A percentile compares a stretch with the other conserved stretches of the same genome.
Conservation (phyloP, 1,140 invertebrate genomes). For the Choristoneura fumiferana region DNA sequence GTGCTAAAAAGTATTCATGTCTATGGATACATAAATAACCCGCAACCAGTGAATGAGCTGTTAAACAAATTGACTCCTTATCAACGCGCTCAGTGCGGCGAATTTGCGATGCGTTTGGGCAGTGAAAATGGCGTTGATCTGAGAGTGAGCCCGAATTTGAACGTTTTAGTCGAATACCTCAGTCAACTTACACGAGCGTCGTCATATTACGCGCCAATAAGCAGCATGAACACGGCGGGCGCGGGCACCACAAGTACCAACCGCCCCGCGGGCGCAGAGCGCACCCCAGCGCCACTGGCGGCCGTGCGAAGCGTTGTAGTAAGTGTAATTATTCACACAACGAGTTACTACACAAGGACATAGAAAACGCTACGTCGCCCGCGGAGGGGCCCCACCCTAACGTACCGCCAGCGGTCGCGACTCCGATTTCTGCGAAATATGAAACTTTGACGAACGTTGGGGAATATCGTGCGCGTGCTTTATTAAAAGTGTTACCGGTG, state of each 20-base stretch:
- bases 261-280: no score
- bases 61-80: not conserved
- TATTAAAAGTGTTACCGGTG: constrained; percentile 4
- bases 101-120: not conserved
- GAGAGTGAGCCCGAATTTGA: not conserved
- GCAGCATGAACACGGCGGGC: not conserved
- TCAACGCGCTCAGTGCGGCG: not conserved
- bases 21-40: constrained; percentile 1
- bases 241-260: no score
- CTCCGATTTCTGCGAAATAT: not conserved
- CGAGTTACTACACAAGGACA: not conserved
- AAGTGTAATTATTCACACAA: constrained; percentile 2
- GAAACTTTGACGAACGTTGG: constrained; percentile 5
- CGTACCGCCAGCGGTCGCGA: not conserved
- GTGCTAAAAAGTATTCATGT: not conserved
- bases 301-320: not conserved
- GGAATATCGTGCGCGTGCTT: not conserved
- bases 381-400: not conserved
- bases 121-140: not conserved
- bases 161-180: not conserved
- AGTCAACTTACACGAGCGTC: not conserved
- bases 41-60: constrained; percentile 1
- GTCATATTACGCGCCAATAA: not conserved
- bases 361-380: not conserved
- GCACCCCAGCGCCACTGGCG: no score